These are phyloP conservation scores for Agonum fuliginosum DNA, from an alignment of 2,888 invertebrate species.

Conservation along the genomic window DNA sequence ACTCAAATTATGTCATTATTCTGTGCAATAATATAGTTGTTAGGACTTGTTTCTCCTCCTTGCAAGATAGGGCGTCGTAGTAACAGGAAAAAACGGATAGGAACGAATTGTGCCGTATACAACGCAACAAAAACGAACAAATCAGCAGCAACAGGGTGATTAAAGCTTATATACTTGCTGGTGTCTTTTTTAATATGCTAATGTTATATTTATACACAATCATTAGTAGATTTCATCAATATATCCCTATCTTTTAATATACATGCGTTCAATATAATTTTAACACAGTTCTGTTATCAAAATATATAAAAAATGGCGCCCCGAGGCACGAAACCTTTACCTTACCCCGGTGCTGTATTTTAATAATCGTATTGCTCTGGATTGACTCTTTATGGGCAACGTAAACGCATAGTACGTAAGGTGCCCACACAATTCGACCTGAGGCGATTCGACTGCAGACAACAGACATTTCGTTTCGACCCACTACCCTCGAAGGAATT, in stretches of 20 bases:
- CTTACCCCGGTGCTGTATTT: conserved; percentile 60
- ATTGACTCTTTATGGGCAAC: conserved; percentile 69
- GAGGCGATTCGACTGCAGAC: too few species aligned
- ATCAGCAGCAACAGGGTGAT: conserved; percentile 37
- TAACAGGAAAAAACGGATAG: conserved; percentile 17
- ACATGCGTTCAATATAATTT: conserved; percentile 57
- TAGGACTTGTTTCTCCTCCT: too few species aligned
- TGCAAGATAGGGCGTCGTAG: too few species aligned
- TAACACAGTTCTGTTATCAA: conserved; percentile 67
- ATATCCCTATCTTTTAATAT: conserved; percentile 53
- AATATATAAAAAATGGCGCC: conserved; percentile 71
- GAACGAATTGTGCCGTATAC: background rate
- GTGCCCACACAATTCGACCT: too few species aligned
- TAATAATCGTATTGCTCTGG: conserved; percentile 74
- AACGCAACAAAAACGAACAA: conserved; percentile 13
- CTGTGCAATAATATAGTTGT: too few species aligned
- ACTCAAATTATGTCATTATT: too few species aligned
- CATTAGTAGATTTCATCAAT: conserved; percentile 47
- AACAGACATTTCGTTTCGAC: too few species aligned
- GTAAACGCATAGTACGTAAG: conserved; percentile 28
- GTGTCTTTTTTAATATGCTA: conserved; percentile 60
- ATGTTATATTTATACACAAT: conserved; percentile 58
- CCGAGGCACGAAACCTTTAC: conserved; percentile 60
- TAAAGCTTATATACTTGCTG: conserved; percentile 58
- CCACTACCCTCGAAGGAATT: too few species aligned